Evolutionary conservation across 1,140 invertebrate species (phyloP), one percentile per base, ranked within the genome.

Genomic region (Drosophila nikananu): DNA sequence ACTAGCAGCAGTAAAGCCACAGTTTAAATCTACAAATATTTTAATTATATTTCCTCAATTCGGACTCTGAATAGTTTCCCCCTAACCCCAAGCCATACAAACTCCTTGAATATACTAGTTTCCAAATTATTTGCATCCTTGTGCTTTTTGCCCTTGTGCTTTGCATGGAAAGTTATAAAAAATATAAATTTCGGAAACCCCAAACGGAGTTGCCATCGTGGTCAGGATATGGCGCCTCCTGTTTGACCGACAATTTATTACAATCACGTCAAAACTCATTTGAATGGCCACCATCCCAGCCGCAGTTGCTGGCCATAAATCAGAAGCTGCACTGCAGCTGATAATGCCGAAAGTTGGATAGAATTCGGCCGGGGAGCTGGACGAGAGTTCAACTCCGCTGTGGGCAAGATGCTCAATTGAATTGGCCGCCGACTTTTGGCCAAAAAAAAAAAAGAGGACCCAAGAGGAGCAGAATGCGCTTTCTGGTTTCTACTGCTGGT

Each of bases 231-330:
- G 77, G 63, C 58, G 27, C 52, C 52, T 65, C 68, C 37, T 68
- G 79, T 73, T 80, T 86, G 86, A 90, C 86, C 81, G 70, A 80
- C 79, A 90, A 90, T 90, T 90, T 90, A 90, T 90, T 90, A 90
- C 86, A 90, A 90, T 86, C 83, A 90, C 86, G 86, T 90, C 86
- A 90, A 84, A 90, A 90, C 80, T 80, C 86, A 86, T 90, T 90
- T 84, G 75, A 78, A 81, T 77, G 80, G 76, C 73, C 68, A 72
- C 55, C 76, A 58, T 51, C 64, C 62, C 68, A 72, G 67, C 62
- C 60, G 73, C 39, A 78, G 41, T 51, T 52, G 41, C 23, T 51
- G 80, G 61, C 68, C 81, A 86, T 90, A 90, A 90, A 90, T 90
- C 83, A 81, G 79, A 66, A 77, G 58, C 86, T 90, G 86, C 86